These are phyloP conservation scores for Edolisoma coerulescens DNA, from an alignment of 2,113 vertebrate species.

Conservation along the genomic window DNA sequence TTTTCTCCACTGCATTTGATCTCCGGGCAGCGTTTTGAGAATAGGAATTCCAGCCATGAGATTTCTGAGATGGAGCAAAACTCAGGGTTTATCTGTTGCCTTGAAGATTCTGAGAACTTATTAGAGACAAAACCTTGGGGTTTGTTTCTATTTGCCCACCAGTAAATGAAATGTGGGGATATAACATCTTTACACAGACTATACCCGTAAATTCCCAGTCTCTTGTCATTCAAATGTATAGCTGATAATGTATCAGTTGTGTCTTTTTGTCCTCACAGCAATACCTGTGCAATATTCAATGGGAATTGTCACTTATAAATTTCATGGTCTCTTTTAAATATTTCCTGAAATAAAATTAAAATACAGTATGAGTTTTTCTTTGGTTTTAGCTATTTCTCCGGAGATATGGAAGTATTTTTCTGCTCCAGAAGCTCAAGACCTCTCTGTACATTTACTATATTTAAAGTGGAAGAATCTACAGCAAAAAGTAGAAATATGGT, in stretches of 20 bases:
- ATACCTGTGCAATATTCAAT: not conserved
- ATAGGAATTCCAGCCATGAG: not conserved
- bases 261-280: not conserved
- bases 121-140: not conserved
- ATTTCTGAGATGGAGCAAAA: not conserved
- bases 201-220: not conserved
- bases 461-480: not conserved
- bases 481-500: not conserved
- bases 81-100: not conserved
- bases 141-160: not conserved
- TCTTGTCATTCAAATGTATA: not conserved
- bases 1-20: not conserved
- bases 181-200: not conserved
- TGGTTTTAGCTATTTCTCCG: not conserved
- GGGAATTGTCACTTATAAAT: not conserved
- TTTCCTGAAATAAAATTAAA: not conserved
- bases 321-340: not conserved
- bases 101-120: not conserved
- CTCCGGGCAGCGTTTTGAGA: not conserved
- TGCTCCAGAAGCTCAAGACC: not conserved
- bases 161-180: not conserved
- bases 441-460: not conserved
- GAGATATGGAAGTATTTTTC: not conserved
- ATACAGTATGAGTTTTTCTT: accelerated
- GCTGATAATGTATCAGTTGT: not conserved